Evolutionary conservation across 1,140 invertebrate genomes (phyloP).

Genomic region (Drosophila elegans): DNA sequence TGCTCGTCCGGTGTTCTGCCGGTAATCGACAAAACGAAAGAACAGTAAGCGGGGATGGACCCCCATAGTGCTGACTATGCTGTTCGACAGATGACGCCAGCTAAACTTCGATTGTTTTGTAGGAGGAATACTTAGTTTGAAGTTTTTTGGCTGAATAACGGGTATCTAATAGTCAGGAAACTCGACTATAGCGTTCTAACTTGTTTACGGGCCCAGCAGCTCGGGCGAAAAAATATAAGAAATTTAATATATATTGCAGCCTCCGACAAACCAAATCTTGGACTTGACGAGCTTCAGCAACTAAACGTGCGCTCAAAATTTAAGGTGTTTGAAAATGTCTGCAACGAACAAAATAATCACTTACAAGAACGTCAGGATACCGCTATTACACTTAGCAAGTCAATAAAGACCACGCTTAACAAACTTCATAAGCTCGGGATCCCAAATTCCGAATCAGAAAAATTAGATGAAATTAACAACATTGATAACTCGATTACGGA

Average conservation of each 20-base stretch:
- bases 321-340: constrained; percentile 91
- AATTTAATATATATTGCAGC: constrained; percentile 83
- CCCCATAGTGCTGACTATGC: too few relatives aligned
- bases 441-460: constrained; percentile 87
- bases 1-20: too few relatives aligned
- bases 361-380: constrained; percentile 1
- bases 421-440: constrained; percentile 92
- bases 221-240: too few relatives aligned
- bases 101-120: too few relatives aligned
- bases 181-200: too few relatives aligned
- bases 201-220: too few relatives aligned
- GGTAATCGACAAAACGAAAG: too few relatives aligned
- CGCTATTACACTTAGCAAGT: constrained; percentile 89
- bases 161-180: too few relatives aligned
- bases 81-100: too few relatives aligned
- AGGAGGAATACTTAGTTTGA: too few relatives aligned
- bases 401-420: constrained; percentile 92
- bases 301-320: constrained; percentile 94
- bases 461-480: background rate
- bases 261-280: constrained; percentile 95
- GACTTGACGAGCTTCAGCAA: constrained; percentile 92
- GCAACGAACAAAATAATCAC: constrained; percentile 13
- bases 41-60: too few relatives aligned
- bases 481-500: constrained; percentile 61
- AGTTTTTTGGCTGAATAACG: too few relatives aligned